These are phyloP conservation scores for Drosophila melanogaster DNA, from an alignment of 1,140 invertebrate species.

Conservation along the genomic window DNA sequence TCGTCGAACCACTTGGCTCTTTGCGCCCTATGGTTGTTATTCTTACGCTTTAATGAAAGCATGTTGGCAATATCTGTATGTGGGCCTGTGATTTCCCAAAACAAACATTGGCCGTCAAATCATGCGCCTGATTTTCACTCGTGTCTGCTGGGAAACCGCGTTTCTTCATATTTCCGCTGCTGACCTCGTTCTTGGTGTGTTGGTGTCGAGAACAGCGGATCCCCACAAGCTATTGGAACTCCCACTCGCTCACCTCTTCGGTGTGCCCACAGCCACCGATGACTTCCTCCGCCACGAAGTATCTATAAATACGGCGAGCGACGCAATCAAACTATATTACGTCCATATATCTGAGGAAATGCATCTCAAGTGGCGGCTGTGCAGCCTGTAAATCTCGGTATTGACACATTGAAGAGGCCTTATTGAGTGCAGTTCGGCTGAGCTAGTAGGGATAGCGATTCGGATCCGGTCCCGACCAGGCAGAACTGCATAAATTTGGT, in stretches of 20 bases:
- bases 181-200: conserved; percentile 27
- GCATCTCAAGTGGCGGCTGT: conserved; percentile 59
- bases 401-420: conserved; percentile 60
- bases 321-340: conserved; percentile 76
- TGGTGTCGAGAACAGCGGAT: conserved; percentile 17
- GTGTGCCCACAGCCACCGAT: conserved; percentile 4
- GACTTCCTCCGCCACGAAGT: conserved; percentile 19
- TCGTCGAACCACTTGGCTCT: conserved; percentile 10
- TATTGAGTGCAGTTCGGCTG: conserved; percentile 13
- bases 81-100: conserved; percentile 32
- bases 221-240: conserved; percentile 35
- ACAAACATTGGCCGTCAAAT: conserved; percentile 23
- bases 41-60: conserved; percentile 53
- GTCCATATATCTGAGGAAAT: conserved; percentile 55
- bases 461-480: conserved; percentile 62
- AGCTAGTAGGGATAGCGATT: background rate
- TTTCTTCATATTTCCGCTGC: conserved; percentile 20
- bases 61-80: conserved; percentile 24
- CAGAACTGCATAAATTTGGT: conserved; percentile 66
- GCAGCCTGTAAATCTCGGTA: conserved; percentile 61
- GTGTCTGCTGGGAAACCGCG: conserved; percentile 10
- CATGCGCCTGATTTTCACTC: conserved; percentile 11
- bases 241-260: conserved; percentile 40
- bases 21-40: conserved; percentile 37
- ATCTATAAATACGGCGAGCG: conserved; percentile 35